A percentile compares a stretch with the other conserved stretches of the same genome.
Evolutionary conservation across 2,113 vertebrate species (phyloP).

Genomic region (Leptodactylus fuscus): DNA sequence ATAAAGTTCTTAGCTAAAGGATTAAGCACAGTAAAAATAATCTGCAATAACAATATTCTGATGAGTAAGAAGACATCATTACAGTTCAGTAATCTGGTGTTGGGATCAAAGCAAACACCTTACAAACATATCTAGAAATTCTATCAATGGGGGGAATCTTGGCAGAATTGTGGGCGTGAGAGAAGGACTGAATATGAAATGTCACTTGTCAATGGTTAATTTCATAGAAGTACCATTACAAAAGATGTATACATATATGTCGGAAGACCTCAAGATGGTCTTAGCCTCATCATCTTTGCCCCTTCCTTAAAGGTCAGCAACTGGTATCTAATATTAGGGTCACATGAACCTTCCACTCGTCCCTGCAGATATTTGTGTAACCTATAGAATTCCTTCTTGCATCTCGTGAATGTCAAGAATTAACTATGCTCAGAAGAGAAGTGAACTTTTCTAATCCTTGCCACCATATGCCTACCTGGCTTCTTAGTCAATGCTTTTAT

Average conservation of each 20-base stretch:
- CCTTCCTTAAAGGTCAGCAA: conserved; percentile 22
- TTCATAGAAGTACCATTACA: neutral
- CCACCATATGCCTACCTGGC: neutral
- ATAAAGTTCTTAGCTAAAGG: neutral
- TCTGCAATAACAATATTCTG: neutral
- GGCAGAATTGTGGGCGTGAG: neutral
- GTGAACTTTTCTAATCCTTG: neutral
- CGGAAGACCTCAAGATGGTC: neutral
- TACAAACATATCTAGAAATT: neutral
- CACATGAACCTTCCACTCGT: conserved; percentile 13
- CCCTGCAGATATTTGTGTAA: conserved; percentile 37
- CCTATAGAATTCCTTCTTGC: conserved; percentile 11
- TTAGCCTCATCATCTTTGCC: neutral
- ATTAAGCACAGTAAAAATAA: too few relatives aligned
- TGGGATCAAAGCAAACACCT: neutral
- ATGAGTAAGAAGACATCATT: neutral
- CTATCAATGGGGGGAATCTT: neutral
- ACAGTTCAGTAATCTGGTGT: neutral
- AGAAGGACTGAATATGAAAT: neutral
- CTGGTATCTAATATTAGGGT: conserved; percentile 48
- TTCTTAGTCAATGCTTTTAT: neutral
- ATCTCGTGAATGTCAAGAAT: neutral
- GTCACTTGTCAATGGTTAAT: neutral
- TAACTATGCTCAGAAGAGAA: neutral
- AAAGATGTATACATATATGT: neutral